A percentile compares a stretch with the other conserved stretches of the same genome.
Evolutionary conservation across 2,888 invertebrate genomes (phyloP).

Genomic region (Rhogogaster chlorosoma): DNA sequence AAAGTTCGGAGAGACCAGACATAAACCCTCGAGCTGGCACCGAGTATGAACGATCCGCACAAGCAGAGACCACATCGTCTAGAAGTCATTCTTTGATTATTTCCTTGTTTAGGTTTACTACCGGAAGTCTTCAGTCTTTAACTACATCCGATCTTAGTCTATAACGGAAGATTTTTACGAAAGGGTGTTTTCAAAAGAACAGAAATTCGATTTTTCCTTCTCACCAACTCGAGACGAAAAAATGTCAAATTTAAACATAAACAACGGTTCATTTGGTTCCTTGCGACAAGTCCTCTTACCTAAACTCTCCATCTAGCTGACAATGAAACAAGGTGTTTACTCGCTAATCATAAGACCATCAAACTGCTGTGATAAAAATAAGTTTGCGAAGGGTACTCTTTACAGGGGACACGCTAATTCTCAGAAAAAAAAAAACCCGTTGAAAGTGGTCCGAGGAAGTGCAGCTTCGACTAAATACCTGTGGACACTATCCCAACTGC

Average conservation of each 20-base stretch:
- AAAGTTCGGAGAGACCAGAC: neutral
- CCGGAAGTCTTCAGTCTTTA: neutral
- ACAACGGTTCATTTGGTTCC: neutral
- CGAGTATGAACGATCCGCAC: neutral
- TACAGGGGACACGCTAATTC: neutral
- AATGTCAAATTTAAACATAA: neutral
- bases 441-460: neutral
- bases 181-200: too few species aligned
- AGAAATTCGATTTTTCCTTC: neutral
- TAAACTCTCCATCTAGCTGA: neutral
- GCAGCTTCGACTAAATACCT: neutral
- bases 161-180: neutral
- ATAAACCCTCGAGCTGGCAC: neutral
- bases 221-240: neutral
- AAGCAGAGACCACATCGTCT: neutral
- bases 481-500: neutral
- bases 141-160: neutral
- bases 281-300: neutral
- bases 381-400: neutral
- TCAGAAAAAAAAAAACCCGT: neutral
- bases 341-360: neutral
- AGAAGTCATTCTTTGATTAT: constrained; percentile 1
- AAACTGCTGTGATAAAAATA: neutral
- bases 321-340: neutral
- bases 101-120: neutral